phyloP scores from a whole-genome alignment of 2,888 invertebrate species.

The Synanthedon formicaeformis region DNA sequence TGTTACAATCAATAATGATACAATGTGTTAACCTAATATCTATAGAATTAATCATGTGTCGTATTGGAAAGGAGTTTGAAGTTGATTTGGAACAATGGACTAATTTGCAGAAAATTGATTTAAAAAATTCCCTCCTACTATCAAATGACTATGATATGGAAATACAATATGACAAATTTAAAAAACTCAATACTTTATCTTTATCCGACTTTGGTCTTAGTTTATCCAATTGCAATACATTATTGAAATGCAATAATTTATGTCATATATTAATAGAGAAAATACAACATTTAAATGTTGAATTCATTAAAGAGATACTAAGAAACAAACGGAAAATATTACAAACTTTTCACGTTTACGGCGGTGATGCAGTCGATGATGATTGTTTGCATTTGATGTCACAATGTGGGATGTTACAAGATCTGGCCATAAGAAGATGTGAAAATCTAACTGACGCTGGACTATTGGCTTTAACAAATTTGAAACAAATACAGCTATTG shows the following conservation, averaged over 20 bases:
- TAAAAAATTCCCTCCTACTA: conserved; percentile 48
- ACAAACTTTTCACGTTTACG: conserved; percentile 45
- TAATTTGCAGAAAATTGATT: conserved; percentile 39
- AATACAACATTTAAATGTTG: conserved; percentile 38
- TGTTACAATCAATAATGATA: conserved; percentile 35
- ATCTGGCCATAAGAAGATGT: conserved; percentile 52
- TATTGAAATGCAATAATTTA: conserved; percentile 41
- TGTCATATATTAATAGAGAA: conserved; percentile 54
- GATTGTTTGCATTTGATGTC: conserved; percentile 37
- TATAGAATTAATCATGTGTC: conserved; percentile 56
- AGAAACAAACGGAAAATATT: conserved; percentile 34
- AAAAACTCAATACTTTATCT: conserved; percentile 34
- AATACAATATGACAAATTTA: conserved; percentile 41
- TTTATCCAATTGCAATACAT: conserved; percentile 33
- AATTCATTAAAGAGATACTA: conserved; percentile 40
- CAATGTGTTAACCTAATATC: conserved; percentile 42
- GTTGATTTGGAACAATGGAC: conserved; percentile 39
- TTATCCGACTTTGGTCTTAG: conserved; percentile 57
- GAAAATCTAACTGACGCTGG: conserved; percentile 51
- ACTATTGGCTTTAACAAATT: conserved; percentile 29
- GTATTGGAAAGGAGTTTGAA: conserved; percentile 41
- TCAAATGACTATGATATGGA: conserved; percentile 26
- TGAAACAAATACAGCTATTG: conserved; percentile 36
- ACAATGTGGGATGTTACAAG: conserved; percentile 36
- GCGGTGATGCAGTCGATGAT: conserved; percentile 46